Conservation (phyloP, 2,888 invertebrate species). For the Actias luna region DNA sequence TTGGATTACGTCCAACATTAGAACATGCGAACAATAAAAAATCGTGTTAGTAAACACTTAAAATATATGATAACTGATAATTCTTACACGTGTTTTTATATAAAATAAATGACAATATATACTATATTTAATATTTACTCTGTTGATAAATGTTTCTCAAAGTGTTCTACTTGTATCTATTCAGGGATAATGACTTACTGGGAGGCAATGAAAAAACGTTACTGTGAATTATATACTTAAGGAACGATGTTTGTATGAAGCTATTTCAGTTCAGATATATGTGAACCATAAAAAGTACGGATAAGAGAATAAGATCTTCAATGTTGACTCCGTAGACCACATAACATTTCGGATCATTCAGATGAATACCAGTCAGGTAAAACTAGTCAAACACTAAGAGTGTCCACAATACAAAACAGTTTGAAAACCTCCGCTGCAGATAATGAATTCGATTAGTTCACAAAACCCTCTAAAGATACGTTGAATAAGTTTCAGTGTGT, state of each 20-base stretch:
- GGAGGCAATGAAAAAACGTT: background rate
- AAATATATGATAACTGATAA: background rate
- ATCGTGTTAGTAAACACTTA: background rate
- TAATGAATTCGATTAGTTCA: constrained; percentile 7
- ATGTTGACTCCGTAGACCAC: background rate
- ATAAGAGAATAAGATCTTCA: background rate
- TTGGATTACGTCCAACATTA: background rate
- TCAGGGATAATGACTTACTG: background rate
- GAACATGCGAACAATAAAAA: background rate
- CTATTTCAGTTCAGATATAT: background rate
- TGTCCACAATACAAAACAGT: background rate
- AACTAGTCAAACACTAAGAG: background rate
- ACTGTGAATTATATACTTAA: background rate
- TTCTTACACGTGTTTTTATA: background rate
- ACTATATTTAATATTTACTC: background rate
- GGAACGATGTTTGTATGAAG: background rate
- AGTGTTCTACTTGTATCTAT: background rate
- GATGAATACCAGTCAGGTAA: background rate
- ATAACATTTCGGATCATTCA: background rate
- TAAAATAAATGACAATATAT: background rate
- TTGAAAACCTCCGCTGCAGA: constrained; percentile 2
- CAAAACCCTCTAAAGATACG: background rate
- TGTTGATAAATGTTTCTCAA: background rate
- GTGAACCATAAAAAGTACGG: background rate
- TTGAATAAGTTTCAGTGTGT: background rate